Evolutionary conservation across 1,140 invertebrate species (phyloP), one percentile per base, ranked within the genome.

Genomic region (Prorops nasuta): DNA sequence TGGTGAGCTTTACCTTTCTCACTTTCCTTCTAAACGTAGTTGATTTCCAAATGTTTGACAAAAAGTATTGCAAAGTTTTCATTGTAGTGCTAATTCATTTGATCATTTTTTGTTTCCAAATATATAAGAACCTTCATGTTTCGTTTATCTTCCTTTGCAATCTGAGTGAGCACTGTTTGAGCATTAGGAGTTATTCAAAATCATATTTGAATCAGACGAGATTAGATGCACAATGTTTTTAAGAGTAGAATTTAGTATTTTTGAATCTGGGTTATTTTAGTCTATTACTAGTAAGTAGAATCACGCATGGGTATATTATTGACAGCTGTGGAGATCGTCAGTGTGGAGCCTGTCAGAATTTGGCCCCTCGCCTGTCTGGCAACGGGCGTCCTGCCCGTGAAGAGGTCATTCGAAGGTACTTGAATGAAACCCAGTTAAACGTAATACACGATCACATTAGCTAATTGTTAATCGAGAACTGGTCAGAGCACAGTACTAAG

Each of bases 251-350:
- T n/a, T n/a, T n/a, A n/a, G n/a, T n/a, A n/a, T n/a, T n/a, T n/a
- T n/a, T n/a, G n/a, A n/a, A n/a, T n/a, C n/a, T n/a, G n/a, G n/a
- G n/a, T n/a, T n/a, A n/a, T n/a, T n/a, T n/a, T 57, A 60, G 36
- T 31, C 44, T 37, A 19, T 56, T 47, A 52, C 40, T 20, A 50
- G 61, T 67, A 60, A n/a, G 54, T 71, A 63, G 67, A 70, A 70
- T 71, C 46, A 75, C 64, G 63, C 67, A 71, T 72, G 64, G 63
- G 57, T 75, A 64, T n/a, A n/a, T 75, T 47, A 56, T 75, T 71
- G 58, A 72, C 71, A 75, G 72, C 64, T 73, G 72, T 63, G 71
- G 69, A 67, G 72, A 75, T 57, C 71, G 68, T 55, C 72, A 74
- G 51, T 75, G 71, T 52, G 69, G 70, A 65, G 66, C 72, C 66